Evolutionary conservation across 1,140 invertebrate genomes (phyloP).

Genomic region (Latrodectus geometricus): DNA sequence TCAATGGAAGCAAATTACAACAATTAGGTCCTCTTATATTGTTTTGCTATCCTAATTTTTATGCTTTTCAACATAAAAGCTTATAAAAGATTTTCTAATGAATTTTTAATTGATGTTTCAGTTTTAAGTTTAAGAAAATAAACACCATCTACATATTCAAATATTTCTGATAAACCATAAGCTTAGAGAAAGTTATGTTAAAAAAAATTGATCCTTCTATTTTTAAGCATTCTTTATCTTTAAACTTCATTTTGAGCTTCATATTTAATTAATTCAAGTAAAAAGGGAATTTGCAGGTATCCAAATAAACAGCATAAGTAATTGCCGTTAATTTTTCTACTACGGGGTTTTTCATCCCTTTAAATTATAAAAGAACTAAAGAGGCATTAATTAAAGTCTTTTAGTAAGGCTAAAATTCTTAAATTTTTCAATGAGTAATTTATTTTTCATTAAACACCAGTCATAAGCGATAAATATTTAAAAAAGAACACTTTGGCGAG

Average conservation of each 20-base stretch:
- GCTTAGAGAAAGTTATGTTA: background rate
- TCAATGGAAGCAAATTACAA: no score
- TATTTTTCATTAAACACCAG: background rate
- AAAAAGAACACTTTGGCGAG: background rate
- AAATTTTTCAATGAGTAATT: background rate
- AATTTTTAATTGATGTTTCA: no score
- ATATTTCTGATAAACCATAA: background rate
- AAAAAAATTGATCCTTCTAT: background rate
- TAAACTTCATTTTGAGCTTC: background rate
- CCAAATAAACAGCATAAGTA: background rate
- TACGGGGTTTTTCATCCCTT: background rate
- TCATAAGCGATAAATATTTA: background rate
- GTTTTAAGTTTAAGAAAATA: no score
- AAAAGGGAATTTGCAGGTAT: background rate
- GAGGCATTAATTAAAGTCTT: background rate
- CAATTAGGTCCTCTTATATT: no score
- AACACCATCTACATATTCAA: background rate
- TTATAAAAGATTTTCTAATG: no score
- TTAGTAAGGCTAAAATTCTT: background rate
- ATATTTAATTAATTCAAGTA: background rate
- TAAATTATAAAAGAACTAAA: background rate
- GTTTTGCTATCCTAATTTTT: no score
- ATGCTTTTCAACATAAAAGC: no score
- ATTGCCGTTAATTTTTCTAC: background rate
- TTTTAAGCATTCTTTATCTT: background rate